phyloP scores from a whole-genome alignment of 2,888 invertebrate genomes.

The Nymphalis urticae region DNA sequence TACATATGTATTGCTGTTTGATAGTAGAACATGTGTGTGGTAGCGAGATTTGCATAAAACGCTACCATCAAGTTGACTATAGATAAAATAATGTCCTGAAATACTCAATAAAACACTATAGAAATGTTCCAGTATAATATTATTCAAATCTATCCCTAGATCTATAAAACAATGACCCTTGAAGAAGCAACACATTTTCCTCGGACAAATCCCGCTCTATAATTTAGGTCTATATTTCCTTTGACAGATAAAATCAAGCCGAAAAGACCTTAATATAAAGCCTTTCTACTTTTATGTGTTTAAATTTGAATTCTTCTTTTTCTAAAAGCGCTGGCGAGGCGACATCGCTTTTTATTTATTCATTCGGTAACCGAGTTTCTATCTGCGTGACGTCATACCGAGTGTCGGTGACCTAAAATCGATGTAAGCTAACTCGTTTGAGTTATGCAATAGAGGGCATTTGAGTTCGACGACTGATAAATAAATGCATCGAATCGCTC shows the following conservation, averaged over 20 bases:
- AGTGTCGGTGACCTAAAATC: conserved; percentile 38
- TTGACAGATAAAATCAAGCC: conserved; percentile 13
- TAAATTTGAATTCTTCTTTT: conserved; percentile 13
- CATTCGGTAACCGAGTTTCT: conserved; percentile 36
- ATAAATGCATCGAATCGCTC: no score
- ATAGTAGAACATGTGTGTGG: no score
- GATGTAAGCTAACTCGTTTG: conserved; percentile 26
- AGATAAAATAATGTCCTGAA: no score
- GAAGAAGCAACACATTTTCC: neutral
- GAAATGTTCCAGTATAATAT: neutral
- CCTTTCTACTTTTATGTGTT: conserved; percentile 9
- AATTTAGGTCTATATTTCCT: conserved; percentile 9
- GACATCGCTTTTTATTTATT: conserved; percentile 35
- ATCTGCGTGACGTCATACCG: conserved; percentile 35
- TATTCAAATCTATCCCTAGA: neutral
- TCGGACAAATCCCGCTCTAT: conserved; percentile 1
- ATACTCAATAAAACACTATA: no score
- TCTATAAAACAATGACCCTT: neutral
- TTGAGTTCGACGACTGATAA: neutral
- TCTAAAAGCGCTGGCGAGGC: conserved; percentile 19
- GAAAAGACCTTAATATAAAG: conserved; percentile 8
- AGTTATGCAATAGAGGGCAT: conserved; percentile 8
- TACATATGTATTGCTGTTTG: no score
- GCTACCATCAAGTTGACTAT: no score
- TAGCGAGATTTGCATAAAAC: no score